These are phyloP conservation scores for Pungitius pungitius DNA, from an alignment of 2,113 vertebrate species.

Conservation along the genomic window DNA sequence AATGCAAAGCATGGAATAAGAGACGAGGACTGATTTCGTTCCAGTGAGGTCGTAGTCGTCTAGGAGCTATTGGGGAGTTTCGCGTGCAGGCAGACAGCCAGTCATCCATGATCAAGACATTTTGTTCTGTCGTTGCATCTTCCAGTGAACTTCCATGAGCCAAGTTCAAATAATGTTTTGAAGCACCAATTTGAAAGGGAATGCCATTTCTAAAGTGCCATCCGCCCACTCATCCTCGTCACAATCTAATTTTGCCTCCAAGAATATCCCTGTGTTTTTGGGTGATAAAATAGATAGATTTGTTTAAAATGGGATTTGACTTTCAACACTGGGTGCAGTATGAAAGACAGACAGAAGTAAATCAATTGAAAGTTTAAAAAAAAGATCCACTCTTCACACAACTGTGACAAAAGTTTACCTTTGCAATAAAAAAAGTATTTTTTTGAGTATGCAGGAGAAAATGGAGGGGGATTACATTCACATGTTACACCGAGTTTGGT, in stretches of 20 bases:
- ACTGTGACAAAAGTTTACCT: constrained; percentile 6
- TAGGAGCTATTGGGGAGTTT: neutral
- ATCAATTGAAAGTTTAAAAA: constrained; percentile 1
- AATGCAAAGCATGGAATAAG: constrained; percentile 19
- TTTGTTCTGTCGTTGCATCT: constrained; percentile 26
- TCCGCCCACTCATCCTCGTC: constrained; percentile 17
- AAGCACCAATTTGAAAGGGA: constrained; percentile 40
- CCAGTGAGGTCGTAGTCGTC: constrained; percentile 1
- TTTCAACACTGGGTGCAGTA: constrained; percentile 33
- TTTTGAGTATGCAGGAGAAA: constrained; percentile 10
- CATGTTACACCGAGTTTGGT: constrained; percentile 4
- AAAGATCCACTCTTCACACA: constrained; percentile 6
- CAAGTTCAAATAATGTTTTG: constrained; percentile 28
- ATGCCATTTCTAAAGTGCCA: constrained; percentile 44
- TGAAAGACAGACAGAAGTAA: constrained; percentile 18
- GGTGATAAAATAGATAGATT: constrained; percentile 40
- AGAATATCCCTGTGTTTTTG: constrained; percentile 38
- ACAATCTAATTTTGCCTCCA: constrained; percentile 44
- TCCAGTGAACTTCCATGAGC: constrained; percentile 21
- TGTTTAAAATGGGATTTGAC: constrained; percentile 42
- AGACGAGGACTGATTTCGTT: constrained; percentile 12
- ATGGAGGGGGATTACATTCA: constrained; percentile 20
- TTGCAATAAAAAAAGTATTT: constrained; percentile 5
- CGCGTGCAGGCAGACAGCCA: constrained; percentile 34
- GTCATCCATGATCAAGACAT: constrained; percentile 41